Conservation (phyloP, 1,140 invertebrate species). For the Archivesica marissinica region DNA sequence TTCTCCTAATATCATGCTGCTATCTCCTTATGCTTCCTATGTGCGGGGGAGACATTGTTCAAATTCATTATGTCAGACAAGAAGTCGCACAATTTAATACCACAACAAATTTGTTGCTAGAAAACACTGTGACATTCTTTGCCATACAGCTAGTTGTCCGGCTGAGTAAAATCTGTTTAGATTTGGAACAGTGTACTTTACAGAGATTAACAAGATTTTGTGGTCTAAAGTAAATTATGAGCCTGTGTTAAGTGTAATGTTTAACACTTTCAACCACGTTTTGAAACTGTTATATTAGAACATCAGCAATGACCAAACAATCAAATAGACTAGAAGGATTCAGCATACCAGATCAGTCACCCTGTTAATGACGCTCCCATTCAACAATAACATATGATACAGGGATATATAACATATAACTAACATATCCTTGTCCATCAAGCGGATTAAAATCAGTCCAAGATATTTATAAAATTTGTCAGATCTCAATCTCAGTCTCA, state of each 20-base stretch:
- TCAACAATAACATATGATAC: too few relatives aligned
- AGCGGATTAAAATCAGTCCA: too few relatives aligned
- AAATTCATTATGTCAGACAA: constrained; percentile 20
- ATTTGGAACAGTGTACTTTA: background rate
- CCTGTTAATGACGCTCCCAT: too few relatives aligned
- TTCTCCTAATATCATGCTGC: constrained; percentile 2
- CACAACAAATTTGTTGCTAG: constrained; percentile 25
- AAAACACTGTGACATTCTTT: constrained; percentile 1
- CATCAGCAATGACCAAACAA: background rate
- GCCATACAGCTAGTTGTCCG: background rate
- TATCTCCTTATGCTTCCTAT: background rate
- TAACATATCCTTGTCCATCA: too few relatives aligned
- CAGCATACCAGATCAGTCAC: too few relatives aligned
- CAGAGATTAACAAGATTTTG: background rate
- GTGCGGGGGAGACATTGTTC: constrained; percentile 39
- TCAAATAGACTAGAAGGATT: background rate
- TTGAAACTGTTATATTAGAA: background rate
- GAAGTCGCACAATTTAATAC: constrained; percentile 16
- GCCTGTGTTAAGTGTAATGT: background rate
- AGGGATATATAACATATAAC: too few relatives aligned
- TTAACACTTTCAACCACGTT: background rate
- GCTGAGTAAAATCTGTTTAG: background rate
- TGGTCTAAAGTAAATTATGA: background rate
- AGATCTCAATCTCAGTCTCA: too few relatives aligned
- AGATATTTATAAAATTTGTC: too few relatives aligned